phyloP scores from a whole-genome alignment of 2,113 vertebrate genomes.

The Tangachromis dhanisi region DNA sequence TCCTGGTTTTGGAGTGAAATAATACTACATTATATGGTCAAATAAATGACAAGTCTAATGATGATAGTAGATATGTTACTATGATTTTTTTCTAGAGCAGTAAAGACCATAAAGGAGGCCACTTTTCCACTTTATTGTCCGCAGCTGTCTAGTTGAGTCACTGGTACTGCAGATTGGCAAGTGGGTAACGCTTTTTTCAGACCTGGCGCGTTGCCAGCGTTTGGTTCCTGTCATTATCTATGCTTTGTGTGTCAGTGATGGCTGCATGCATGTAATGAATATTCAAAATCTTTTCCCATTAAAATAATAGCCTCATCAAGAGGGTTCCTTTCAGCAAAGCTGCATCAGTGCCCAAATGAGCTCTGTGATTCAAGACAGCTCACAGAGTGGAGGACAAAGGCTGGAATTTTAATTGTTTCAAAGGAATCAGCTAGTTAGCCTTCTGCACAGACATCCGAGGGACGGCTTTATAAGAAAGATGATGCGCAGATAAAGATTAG shows the following conservation, averaged over 20 bases:
- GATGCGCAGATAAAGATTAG: conserved; percentile 11
- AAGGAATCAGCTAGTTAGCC: conserved; percentile 43
- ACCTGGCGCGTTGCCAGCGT: conserved; percentile 36
- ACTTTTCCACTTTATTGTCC: conserved; percentile 42
- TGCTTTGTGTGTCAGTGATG: conserved; percentile 59
- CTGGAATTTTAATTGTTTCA: conserved; percentile 67
- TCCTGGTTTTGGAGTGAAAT: not conserved
- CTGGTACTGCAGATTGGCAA: conserved; percentile 18
- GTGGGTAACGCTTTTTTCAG: not conserved
- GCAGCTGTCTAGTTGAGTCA: conserved; percentile 32
- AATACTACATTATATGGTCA: conserved; percentile 14
- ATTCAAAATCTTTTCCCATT: conserved; percentile 63
- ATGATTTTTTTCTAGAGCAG: conserved; percentile 12
- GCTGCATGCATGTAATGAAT: conserved; percentile 62
- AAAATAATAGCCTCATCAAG: conserved; percentile 71
- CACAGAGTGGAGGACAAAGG: conserved; percentile 36
- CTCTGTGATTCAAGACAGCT: conserved; percentile 34
- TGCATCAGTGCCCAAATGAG: conserved; percentile 29
- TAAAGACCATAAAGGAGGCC: conserved; percentile 3
- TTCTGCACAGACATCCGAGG: conserved; percentile 20
- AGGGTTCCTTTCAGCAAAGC: conserved; percentile 45
- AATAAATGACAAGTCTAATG: conserved; percentile 36
- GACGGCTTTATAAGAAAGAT: conserved; percentile 16
- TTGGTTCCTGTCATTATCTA: conserved; percentile 61
- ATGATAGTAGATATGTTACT: conserved; percentile 23